Evolutionary conservation across 2,113 vertebrate genomes (phyloP), one percentile per base, ranked within the genome.

Genomic region (Salvator merianae): DNA sequence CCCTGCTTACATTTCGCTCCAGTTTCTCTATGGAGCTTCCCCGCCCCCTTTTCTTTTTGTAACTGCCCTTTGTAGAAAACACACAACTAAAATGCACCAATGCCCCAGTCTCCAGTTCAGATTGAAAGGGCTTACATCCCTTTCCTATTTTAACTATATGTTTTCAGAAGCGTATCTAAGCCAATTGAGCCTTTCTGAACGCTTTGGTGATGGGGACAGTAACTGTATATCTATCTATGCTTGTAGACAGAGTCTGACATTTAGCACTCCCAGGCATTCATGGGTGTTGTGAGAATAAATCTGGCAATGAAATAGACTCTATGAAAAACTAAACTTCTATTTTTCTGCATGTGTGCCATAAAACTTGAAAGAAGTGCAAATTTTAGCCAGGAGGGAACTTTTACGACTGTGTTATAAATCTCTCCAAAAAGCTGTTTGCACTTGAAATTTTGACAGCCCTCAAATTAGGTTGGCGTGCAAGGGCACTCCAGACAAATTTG

Each of bases 331-430:
- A 53, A 82, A 84, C 40, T 68, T 63, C 63, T 93, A 88, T 85
- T 79, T 84, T 86, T 87, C 53, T 76, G 43, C 82, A 65, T 71
- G 86, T 87, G 79, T 90, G 71, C 86, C 85, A 90, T 89, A 91
- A 93, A 95, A 94, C 83, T 88, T 95, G 88, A 93, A 91, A 95
- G 89, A 90, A 93, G 85, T 71, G 26, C 77, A 93, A 88, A 87
- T 92, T 94, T 93, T 87, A 89, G 83, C 90, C 91, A 75, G 36
- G 86, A 86, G 85, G 82, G 83, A 90, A 83, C 74, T 86, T 94
- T 93, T 91, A 92, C 84, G 85, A 86, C 80, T 71, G 66, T 84
- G 85, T 87, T 93, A 91, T 90, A 94, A 94, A 94, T 94, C 87
- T 90, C 75, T 83, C 71, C 66, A 88, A 89, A 84, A 79, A 94